Conservation (phyloP, 2,797 vertebrate genomes). For the Gila robusta region DNA sequence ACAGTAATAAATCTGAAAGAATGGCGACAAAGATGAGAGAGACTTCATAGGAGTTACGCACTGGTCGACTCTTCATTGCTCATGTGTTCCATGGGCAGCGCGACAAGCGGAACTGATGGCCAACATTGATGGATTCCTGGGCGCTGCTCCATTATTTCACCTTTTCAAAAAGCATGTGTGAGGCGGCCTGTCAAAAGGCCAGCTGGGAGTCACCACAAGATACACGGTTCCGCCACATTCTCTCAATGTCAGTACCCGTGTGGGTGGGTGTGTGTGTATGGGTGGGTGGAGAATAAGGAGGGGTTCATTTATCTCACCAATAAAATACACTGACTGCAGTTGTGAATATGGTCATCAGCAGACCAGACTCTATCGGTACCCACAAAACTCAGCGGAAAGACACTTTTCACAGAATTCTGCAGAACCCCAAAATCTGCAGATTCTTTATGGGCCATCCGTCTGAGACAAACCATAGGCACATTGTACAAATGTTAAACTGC, state of each 20-base stretch:
- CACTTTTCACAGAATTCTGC: not conserved
- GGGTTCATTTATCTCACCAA: not conserved
- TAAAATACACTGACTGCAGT: not conserved
- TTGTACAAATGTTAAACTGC: conserved; percentile 24
- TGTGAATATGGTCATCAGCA: not conserved
- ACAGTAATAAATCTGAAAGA: conserved; percentile 65
- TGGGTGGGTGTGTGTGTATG: too few species aligned
- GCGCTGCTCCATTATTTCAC: conserved; percentile 63
- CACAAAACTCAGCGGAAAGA: not conserved
- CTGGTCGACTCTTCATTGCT: conserved; percentile 60
- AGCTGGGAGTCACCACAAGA: conserved; percentile 45
- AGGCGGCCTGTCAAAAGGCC: conserved; percentile 68
- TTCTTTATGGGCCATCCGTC: not conserved
- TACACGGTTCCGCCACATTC: conserved; percentile 51
- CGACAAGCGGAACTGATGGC: conserved; percentile 26
- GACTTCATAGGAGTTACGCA: conserved; percentile 22
- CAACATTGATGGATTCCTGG: conserved; percentile 68
- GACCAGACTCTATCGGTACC: not conserved
- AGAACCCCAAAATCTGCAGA: not conserved
- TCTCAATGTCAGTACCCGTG: conserved; percentile 63
- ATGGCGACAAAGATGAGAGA: conserved; percentile 38
- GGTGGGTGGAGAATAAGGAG: not conserved
- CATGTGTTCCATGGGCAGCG: conserved; percentile 55
- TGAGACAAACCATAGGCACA: not conserved
- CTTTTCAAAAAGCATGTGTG: conserved; percentile 73